Base-by-base conservation (phyloP, 2,113 vertebrate species). In the Atlantisia rogersi region DNA sequence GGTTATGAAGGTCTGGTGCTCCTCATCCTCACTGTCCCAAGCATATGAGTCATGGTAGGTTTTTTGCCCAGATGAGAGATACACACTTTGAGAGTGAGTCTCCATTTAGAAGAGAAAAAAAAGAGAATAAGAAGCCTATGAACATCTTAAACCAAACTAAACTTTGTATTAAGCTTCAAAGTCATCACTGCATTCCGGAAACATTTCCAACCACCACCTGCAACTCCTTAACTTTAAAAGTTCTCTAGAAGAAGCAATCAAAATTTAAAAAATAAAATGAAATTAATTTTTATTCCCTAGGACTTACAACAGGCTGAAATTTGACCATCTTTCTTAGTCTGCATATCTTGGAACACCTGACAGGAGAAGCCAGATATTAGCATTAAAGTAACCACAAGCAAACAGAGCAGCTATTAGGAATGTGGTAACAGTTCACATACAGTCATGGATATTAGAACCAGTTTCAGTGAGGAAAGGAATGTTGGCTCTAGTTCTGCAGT, bases 381-480 rank as follows among this genome's bases (percentile, higher is more conserved):
- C 46, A 88, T 70, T 77, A 88, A 95, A 74, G 63, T 18, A 87
- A 90, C 82, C 81, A 86, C 62, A 92, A 82, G 77, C 89, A 96
- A 93, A 78, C 53, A 88, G 52, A 94, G 76, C 69, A 90, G 64
- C 90, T 88, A 90, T 88, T 84, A 94, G 80, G 62, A 94, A 95
- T 84, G 92, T 6, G 6, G 88, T 65, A 96, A 96, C 73, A 94
- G 77, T 73, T 92, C 73, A 44, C 80, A 79, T 74, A 59, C 71
- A 92, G 76, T 55, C 29, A 0, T 64, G 68, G 78, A 94, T 95
- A 96, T 88, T 93, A 91, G 94, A 94, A 94, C 58, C 62, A 93
- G 92, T 96, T 96, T 93, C 94, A 76, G 21, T 69, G 74, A 92
- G 80, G 86, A 91, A 83, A 95, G 83, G 94, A 97, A 97, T 95